A percentile compares a stretch with the other conserved stretches of the same genome.
Conservation (phyloP, 2,113 vertebrate genomes). For the Nipponia nippon region DNA sequence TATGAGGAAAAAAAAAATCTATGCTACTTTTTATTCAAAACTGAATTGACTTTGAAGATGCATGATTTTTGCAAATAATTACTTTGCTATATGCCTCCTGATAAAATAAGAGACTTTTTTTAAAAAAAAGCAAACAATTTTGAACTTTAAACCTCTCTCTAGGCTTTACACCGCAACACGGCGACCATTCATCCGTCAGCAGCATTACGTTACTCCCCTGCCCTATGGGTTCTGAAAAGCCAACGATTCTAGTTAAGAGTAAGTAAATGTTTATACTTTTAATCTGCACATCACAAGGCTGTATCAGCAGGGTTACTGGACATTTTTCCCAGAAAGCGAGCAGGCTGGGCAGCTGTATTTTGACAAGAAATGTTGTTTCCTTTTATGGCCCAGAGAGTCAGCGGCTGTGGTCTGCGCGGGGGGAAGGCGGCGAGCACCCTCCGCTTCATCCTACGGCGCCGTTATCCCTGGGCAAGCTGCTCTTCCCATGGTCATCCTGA, state of each 20-base stretch:
- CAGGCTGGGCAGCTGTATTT: conserved; percentile 8
- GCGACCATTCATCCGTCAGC: not conserved
- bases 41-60: not conserved
- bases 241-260: not conserved
- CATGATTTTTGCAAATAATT: not conserved
- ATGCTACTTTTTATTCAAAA: not conserved
- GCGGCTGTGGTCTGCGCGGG: not conserved
- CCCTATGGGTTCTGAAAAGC: not conserved
- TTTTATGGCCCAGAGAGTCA: not conserved
- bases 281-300: not conserved
- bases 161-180: not conserved
- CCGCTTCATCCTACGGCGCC: rapidly evolving
- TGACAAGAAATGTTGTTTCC: conserved; percentile 10
- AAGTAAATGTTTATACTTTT: conserved; percentile 2
- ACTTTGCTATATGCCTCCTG: not conserved
- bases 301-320: not conserved
- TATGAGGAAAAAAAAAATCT: not conserved
- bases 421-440: not conserved
- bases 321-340: conserved; percentile 5
- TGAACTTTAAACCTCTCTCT: not conserved
- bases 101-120: not conserved
- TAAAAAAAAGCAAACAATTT: not conserved
- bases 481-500: not conserved
- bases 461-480: not conserved
- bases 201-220: not conserved